Evolutionary conservation across 2,797 vertebrate species (phyloP), one percentile per base, ranked within the genome.

Genomic region (Delichon dasypus): DNA sequence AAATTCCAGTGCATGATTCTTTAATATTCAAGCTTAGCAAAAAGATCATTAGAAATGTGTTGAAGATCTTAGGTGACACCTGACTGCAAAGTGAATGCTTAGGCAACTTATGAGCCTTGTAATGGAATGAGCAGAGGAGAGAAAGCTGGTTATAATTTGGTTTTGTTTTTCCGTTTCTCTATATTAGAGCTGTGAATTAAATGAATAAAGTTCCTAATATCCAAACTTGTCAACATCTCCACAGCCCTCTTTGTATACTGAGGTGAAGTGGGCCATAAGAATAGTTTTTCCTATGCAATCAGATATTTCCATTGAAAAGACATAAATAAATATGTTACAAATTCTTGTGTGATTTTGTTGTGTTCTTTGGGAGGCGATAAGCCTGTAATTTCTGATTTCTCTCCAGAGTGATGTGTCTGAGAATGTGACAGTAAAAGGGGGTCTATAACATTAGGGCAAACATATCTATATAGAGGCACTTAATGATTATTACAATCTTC

Each of bases 21-120:
- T 94, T 91, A 91, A 83, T 88, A 94, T 80, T 94, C 87, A 92
- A 90, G 58, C 29, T 79, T 93, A 89, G 68, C 6, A 88, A 85
- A 93, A 91, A 79, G 51, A 73, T 85, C 18, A 82, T 96, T 91
- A 90, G 78, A 85, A 83, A 88, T 89, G 20, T 44, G 74, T 51
- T 92, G 64, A 93, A 93, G 60, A 60, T 87, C 48, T 76, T 73
- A 74, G 65, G 68, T 77, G 40, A 74, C 82, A 90, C 81, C 68
- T 89, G 85, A 26, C 61, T 85, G 61, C 73, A 84, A 79, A 86
- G 70, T 60, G 65, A 92, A 71, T 83, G 38, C 68, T 93, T 92
- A 83, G 65, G 78, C 30, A 90, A 71, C 30, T 90, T 92, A 93
- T 74, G 81, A 95, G 68, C 53, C 85, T 85, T 93, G 73, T 64